Conservation (phyloP, 2,113 vertebrate genomes). For the Anolis sagrei region DNA sequence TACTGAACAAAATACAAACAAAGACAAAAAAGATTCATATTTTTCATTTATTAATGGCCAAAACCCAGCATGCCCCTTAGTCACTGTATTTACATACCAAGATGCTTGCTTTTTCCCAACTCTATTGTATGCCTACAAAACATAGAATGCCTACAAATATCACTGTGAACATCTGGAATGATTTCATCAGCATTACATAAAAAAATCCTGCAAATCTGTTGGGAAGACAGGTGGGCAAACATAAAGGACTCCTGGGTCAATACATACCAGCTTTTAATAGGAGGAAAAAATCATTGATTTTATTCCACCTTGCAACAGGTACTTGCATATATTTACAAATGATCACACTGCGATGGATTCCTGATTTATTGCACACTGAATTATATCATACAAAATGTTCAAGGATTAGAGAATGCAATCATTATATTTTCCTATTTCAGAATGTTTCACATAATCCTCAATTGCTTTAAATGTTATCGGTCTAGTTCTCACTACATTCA, state of each 20-base stretch:
- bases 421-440: conserved; percentile 36
- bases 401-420: conserved; percentile 48
- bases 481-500: conserved; percentile 1
- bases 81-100: neutral
- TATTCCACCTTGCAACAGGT: neutral
- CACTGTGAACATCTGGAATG: too few species aligned
- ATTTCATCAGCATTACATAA: too few species aligned
- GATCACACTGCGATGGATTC: neutral
- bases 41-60: neutral
- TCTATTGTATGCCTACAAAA: too few species aligned
- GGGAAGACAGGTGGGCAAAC: too few species aligned
- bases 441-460: conserved; percentile 41
- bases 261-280: neutral
- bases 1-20: neutral
- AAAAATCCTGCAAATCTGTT: too few species aligned
- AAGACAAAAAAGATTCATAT: neutral
- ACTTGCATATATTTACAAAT: neutral
- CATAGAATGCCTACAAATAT: too few species aligned
- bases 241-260: neutral
- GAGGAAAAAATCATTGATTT: neutral
- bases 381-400: neutral
- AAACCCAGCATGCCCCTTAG: neutral
- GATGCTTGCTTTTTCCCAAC: too few species aligned
- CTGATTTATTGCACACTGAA: conserved; percentile 24
- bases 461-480: conserved; percentile 22